Percentiles rank a stretch among this genome's conserved stretches.
phyloP scores from a whole-genome alignment of 2,888 invertebrate genomes.

The Ommatoiulus sabulosus region DNA sequence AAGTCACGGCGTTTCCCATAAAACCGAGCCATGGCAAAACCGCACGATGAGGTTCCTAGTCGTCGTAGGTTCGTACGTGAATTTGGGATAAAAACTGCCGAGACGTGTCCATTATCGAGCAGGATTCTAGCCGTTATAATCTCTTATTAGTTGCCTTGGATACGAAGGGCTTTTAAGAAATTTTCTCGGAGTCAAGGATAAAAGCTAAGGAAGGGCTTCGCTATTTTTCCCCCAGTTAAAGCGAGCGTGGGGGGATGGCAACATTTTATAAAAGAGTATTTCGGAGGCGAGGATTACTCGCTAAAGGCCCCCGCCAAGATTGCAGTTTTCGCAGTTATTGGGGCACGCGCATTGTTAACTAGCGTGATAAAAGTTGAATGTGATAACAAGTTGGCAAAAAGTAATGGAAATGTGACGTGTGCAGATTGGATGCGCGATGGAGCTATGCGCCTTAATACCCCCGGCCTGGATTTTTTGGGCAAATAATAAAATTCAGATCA shows the following conservation, averaged over 20 bases:
- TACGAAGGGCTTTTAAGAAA: constrained; percentile 25
- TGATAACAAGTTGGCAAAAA: constrained; percentile 21
- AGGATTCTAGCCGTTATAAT: constrained; percentile 6
- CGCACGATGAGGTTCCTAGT: not conserved
- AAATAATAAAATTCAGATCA: constrained; percentile 36
- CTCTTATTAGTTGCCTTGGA: constrained; percentile 40
- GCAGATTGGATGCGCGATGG: not conserved
- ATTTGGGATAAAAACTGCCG: not conserved
- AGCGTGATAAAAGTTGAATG: constrained; percentile 43
- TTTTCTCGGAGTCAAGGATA: constrained; percentile 13
- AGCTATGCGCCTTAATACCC: constrained; percentile 5
- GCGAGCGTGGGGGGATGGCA: not conserved
- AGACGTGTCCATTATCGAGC: constrained; percentile 25
- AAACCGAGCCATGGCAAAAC: constrained; percentile 14
- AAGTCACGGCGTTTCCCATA: not conserved
- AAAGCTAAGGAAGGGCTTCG: not conserved
- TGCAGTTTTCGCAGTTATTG: constrained; percentile 34
- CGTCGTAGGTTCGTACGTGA: too few relatives aligned
- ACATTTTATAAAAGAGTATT: constrained; percentile 29
- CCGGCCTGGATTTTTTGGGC: not conserved
- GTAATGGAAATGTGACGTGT: constrained; percentile 38
- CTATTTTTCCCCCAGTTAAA: not conserved
- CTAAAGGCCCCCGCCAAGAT: not conserved
- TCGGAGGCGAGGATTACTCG: not conserved
- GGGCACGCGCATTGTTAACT: constrained; percentile 26